phyloP scores from a whole-genome alignment of 2,113 vertebrate genomes.

The Microtus montanus region DNA sequence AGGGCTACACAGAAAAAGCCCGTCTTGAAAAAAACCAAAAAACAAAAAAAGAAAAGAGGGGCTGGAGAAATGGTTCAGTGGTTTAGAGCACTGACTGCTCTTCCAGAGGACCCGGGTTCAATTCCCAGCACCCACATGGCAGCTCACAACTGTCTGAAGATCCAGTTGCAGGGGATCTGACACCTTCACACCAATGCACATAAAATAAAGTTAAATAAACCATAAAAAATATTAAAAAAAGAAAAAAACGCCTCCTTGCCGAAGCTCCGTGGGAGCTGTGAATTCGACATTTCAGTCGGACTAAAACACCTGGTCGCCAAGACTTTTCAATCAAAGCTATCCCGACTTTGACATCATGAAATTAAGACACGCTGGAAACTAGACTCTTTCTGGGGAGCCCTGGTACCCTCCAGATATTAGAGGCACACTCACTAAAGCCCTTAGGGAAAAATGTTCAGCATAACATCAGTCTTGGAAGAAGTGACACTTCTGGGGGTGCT shows the following conservation, averaged over 20 bases:
- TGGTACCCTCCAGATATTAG: constrained; percentile 64
- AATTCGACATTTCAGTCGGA: neutral
- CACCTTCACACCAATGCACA: no score
- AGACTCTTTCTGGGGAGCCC: constrained; percentile 66
- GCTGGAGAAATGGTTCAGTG: no score
- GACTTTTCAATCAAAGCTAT: constrained; percentile 42
- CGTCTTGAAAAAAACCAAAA: neutral
- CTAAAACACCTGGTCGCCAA: constrained; percentile 9
- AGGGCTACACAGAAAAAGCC: neutral
- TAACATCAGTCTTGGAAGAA: constrained; percentile 66
- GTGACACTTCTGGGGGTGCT: constrained; percentile 23
- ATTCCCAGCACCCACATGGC: no score
- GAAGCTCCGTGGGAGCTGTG: neutral
- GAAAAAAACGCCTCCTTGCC: neutral
- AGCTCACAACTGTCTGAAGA: no score
- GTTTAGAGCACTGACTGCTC: no score
- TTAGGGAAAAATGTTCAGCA: constrained; percentile 27
- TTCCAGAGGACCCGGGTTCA: no score
- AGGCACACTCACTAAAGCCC: constrained; percentile 62
- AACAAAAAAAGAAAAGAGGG: no score
- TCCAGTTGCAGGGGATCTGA: no score
- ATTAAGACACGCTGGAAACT: neutral
- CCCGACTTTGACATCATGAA: constrained; percentile 28
- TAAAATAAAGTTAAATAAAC: no score
- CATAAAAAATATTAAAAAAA: neutral